Base-by-base conservation (phyloP, 1,140 invertebrate genomes). In the Drosophila ercepeae region DNA sequence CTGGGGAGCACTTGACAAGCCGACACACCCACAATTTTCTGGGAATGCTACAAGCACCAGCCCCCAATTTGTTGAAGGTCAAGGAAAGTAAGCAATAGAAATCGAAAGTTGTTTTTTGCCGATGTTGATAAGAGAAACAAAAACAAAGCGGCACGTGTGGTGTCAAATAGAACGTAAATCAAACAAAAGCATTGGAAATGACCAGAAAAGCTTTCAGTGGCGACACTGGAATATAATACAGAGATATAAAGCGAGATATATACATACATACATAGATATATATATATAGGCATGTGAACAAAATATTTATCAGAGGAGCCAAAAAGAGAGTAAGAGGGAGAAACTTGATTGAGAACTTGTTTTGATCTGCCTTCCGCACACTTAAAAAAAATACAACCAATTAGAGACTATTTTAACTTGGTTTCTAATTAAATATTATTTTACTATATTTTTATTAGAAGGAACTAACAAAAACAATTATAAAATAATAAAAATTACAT, bases 11-110 rank as follows among this genome's bases (percentile, higher is more conserved):
- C 41, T 44, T 39, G 29, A 13, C 53, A 7, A 49, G 45, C 44
- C 9, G 63, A 65, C 76, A 76, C 72, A 53, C 65, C 50, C 50
- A 53, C 53, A 45, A 41, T 61, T 27, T 39, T 51, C 48, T 48
- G 18, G 4, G 46, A 21, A 14, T 5, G 1, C 23, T 8, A 19
- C 29, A 23, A 41, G 34, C 49, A 76, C 61, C 42, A 58, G 27
- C 59, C 51, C 39, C 0, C 2, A 44, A 27, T 11, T 32, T 27
- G 16, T 8, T 61, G 69, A 78, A 86, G 83, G 81, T 86, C 71
- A 59, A 53, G 45, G 50, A 82, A 76, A 41, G 64, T 61, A 74
- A 65, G 48, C 16, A 9, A 32, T 11, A 58, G 60, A 68, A 77
- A 46, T 61, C 34, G 67, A 29, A 64, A 60, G 59, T 71, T 59